Evolutionary conservation across 1,140 invertebrate species (phyloP), one percentile per base, ranked within the genome.

Genomic region (Dendrolimus kikuchii): DNA sequence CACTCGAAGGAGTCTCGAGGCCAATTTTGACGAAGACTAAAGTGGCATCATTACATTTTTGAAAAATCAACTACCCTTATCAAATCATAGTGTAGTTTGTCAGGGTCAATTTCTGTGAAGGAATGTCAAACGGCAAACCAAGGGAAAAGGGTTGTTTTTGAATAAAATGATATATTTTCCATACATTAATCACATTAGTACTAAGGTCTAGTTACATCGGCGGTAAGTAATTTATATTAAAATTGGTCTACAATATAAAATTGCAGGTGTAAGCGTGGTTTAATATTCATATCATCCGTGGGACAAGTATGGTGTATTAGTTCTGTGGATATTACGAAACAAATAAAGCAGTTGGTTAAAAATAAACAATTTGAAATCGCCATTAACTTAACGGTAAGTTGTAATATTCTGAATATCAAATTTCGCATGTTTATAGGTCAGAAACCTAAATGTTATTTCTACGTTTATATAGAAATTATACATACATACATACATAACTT

Each of bases 341-440:
- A 99, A 87, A 93, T 96, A 7, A 88, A 93, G 68, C 91, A 93
- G 56, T 87, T 99, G 23, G 79, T 98, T 1, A 91, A 94, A 60
- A 92, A 94, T 63, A 98, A 98, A 85, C 94, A 98, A 69, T 99
- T 98, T 89, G 94, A 98, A 81, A 86, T 99, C 42, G 97, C 97
- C n/a, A 88, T 98, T 23, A 93, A 95, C 81, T 86, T 99, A 54
- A 96, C 95, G n/a, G 96, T 97, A 89, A 89, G 91, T 52, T 7
- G 8, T 46, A 46, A 46, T 43, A 23, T 23, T 23, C 3, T 23
- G 23, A 23, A 23, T 23, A 23, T 23, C 1, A 23, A 2, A 23
- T 23, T 23, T 23, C 23, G 23, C 3, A 23, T 23, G 3, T 23
- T 23, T 23, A 23, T 23, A 23, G 23, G 23, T 23, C 23, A 23